Evolutionary conservation across 53 echinoderm and acorn worm species (phyloP).

Genomic region (Crossaster papposus): DNA sequence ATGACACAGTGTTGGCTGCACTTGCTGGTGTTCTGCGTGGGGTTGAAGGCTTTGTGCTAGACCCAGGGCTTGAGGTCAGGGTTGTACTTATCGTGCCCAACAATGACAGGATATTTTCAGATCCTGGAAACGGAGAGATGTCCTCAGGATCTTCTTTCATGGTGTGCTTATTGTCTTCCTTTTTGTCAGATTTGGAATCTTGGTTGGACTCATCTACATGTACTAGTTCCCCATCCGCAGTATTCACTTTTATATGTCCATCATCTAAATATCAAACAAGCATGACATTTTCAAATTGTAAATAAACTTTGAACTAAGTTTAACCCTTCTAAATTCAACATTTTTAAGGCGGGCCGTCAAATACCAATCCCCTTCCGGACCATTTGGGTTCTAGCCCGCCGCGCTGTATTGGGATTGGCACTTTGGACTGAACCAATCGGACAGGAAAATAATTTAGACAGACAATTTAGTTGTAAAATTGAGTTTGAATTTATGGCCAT

Average conservation of each 20-base stretch:
- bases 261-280: constrained; percentile 45
- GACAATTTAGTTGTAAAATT: no score
- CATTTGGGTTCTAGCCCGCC: no score
- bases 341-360: no score
- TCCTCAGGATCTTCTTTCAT: constrained; percentile 21
- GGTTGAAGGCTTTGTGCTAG: constrained; percentile 42
- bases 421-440: no score
- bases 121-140: constrained; percentile 2
- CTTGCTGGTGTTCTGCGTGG: constrained; percentile 57
- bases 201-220: constrained; percentile 11
- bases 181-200: not conserved
- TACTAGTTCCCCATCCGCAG: constrained; percentile 8
- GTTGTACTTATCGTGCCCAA: constrained; percentile 9
- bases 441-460: no score
- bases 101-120: constrained; percentile 58
- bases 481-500: no score
- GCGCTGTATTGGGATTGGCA: no score
- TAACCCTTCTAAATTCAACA: not conserved
- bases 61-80: not conserved
- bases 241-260: constrained; percentile 64
- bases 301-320: not conserved
- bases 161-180: not conserved
- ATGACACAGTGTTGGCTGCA: not conserved
- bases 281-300: not conserved
- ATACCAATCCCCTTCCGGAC: no score